These are phyloP conservation scores for Empidonax traillii DNA, from an alignment of 2,113 vertebrate species.

Conservation along the genomic window DNA sequence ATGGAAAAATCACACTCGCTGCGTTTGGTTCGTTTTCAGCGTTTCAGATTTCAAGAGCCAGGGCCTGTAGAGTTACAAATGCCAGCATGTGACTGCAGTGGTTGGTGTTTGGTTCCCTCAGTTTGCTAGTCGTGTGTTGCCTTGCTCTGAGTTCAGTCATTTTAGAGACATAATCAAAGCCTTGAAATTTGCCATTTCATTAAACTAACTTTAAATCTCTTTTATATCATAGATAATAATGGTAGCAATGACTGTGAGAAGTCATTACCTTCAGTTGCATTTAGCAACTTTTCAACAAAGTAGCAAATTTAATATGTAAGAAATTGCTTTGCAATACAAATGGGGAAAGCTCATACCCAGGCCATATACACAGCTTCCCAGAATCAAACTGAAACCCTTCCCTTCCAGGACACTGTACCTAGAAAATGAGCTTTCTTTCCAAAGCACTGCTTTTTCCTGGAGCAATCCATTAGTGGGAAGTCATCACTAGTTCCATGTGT, in stretches of 20 bases:
- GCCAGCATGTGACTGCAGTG: not conserved
- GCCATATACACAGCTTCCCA: not conserved
- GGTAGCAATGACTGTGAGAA: not conserved
- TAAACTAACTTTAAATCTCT: not conserved
- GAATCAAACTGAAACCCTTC: not conserved
- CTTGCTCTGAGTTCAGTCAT: not conserved
- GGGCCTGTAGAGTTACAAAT: not conserved
- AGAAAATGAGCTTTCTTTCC: not conserved
- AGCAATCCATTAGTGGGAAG: not conserved
- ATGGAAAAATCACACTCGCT: not conserved
- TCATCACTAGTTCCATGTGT: not conserved
- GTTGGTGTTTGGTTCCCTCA: not conserved
- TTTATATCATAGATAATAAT: not conserved
- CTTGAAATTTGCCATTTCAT: not conserved
- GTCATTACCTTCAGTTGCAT: not conserved
- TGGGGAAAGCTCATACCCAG: not conserved
- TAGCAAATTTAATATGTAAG: not conserved
- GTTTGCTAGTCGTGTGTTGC: not conserved
- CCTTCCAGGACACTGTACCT: not conserved
- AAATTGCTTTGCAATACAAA: not conserved
- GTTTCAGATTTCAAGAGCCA: not conserved
- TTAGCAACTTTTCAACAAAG: not conserved
- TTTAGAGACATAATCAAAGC: not conserved
- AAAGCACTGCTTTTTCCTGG: not conserved
- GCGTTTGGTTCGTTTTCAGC: not conserved